Evolutionary conservation across 2,113 vertebrate genomes (phyloP), one percentile per base, ranked within the genome.

Genomic region (Tylochromis polylepis): DNA sequence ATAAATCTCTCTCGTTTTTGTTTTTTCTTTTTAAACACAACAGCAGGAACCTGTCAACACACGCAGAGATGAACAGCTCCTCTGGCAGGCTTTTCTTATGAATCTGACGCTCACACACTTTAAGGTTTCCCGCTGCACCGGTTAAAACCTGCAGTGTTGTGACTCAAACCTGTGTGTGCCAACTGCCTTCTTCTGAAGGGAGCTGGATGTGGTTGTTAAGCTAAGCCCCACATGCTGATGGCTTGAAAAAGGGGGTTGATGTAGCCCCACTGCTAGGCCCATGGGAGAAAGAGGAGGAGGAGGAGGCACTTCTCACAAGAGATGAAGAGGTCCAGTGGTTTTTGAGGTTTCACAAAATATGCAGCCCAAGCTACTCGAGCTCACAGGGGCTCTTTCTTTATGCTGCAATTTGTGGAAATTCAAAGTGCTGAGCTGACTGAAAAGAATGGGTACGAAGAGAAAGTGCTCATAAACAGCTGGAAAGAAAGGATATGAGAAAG

Each of bases 321-420:
- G 86, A 94, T 88, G 92, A 89, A 89, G 82, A 85, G 72, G 59
- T 67, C 79, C 22, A 29, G 85, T 84, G 91, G 93, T 87, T 94
- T 67, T 92, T 90, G 87, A 93, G 91, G 92, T 92, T 87, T 86
- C 41, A 85, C 36, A 81, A 93, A 94, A 87, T 89, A 95, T 93
- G 92, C 86, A 92, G 36, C 72, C 85, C 7, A 8, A 87, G 62
- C 79, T 84, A 67, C 82, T 36, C 78, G 60, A 41, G 88, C 89
- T 90, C 87, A 84, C 58, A 86, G 81, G 85, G 84, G 75, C 90
- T 91, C 90, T 85, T 67, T 58, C 75, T 85, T 57, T 84, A 89
- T 86, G 75, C 91, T 92, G 56, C 91, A 93, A 94, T 95, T 93
- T 93, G 94, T 87, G 93, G 91, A 90, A 89, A 91, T 92, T 49